A percentile compares a stretch with the other conserved stretches of the same genome.
These are phyloP conservation scores for Icerya purchasi DNA, from an alignment of 2,888 invertebrate species.

Conservation along the genomic window DNA sequence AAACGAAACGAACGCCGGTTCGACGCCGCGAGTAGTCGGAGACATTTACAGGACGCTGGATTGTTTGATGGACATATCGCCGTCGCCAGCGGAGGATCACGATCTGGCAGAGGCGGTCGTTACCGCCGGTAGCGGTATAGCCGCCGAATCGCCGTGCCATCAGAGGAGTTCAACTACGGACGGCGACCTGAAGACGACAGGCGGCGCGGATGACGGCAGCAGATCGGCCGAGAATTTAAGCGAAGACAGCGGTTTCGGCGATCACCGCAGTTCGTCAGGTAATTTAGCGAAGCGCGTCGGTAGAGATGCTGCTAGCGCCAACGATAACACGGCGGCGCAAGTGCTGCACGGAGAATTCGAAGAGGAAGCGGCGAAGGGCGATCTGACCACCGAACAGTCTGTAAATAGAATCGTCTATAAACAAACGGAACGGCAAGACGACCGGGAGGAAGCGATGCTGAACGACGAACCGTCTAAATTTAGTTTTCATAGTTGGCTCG, in stretches of 20 bases:
- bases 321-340: constrained; percentile 13
- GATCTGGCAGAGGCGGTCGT: neutral
- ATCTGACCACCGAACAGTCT: neutral
- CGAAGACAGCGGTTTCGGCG: constrained; percentile 45
- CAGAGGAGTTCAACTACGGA: too few species aligned
- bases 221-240: constrained; percentile 51
- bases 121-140: neutral
- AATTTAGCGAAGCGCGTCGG: constrained; percentile 5
- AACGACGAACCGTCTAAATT: constrained; percentile 21
- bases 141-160: too few species aligned
- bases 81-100: constrained; percentile 18
- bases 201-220: constrained; percentile 7
- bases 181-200: constrained; percentile 16
- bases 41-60: constrained; percentile 20
- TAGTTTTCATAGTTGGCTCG: constrained; percentile 23
- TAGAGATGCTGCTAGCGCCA: constrained; percentile 8
- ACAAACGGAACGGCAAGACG: constrained; percentile 18
- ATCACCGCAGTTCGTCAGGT: constrained; percentile 15
- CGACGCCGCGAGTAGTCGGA: neutral
- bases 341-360: constrained; percentile 12
- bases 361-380: constrained; percentile 17
- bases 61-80: constrained; percentile 20
- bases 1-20: neutral
- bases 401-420: constrained; percentile 7
- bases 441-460: constrained; percentile 18